Base-by-base conservation (phyloP, 2,888 invertebrate species). In the Mongoloraphidia duomilia region DNA sequence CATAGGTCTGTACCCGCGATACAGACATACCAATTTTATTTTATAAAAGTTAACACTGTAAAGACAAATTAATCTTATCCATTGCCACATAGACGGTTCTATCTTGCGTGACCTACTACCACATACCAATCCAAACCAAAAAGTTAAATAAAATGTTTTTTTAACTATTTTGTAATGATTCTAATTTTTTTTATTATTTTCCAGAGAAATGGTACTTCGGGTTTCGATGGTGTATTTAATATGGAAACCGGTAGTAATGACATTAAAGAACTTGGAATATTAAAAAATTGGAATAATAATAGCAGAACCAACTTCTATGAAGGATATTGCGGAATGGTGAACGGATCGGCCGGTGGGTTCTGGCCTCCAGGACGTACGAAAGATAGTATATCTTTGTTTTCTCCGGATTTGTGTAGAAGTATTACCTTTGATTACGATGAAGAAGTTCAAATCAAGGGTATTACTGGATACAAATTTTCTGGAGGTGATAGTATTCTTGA, bases 261-360 rank as follows among this genome's bases (percentile, higher is more conserved):
- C 46, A 76, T 82, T 2, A 59, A 62, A 0, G 67, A 79, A 17
- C 74, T 90, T 40, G 90, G 90, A 0, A 72, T 77, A 55, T 71
- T 89, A 17, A 65, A 77, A 46, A 67, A 70, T 6, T 92, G 90
- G 90, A 86, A 91, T 62, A 71, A 79, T 55, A 63, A 69, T 37
- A 76, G 76, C 26, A 68, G 71, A 2, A 76, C 80, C 0, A 62
- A 71, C 54, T 63, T 71, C 59, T 74, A 67, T 57, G 62, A 62
- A 2, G 72, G 71, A 2, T 63, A 71, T 13, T 84, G 84, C 61
- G 78, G 77, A 39, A 59, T 62, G 59, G 70, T 89, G 0, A 68
- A 72, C 49, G 87, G 87, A 26, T 85, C 87, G 14, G 82, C 82
- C 1, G 90, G 90, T 0, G 89, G 90, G 69, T 81, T 89, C 61